Percentiles rank a stretch among this genome's conserved stretches.
Evolutionary conservation across 2,113 vertebrate species (phyloP).

Genomic region (Clarias magur): DNA sequence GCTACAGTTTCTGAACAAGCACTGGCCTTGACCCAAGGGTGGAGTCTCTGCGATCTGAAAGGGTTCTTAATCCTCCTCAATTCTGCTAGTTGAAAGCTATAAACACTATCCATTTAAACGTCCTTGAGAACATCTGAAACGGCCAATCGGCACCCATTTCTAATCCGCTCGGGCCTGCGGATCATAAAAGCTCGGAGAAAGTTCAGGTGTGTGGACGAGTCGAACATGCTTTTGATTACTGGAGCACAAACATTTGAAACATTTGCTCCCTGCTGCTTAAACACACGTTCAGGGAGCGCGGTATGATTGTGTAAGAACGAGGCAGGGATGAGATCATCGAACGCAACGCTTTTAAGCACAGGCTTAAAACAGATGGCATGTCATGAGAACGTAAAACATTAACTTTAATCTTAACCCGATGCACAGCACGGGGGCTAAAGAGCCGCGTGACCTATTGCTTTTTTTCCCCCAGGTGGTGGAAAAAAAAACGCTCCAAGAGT

Average conservation of each 20-base stretch:
- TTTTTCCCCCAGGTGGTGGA: not conserved
- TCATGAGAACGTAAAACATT: constrained; percentile 50
- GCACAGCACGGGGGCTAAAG: constrained; percentile 42
- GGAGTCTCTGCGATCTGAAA: not conserved
- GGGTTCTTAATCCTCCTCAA: not conserved
- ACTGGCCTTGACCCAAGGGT: constrained; percentile 19
- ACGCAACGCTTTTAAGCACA: constrained; percentile 1
- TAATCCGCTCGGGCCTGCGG: not conserved
- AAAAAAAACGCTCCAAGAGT: not conserved
- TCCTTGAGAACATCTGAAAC: not conserved
- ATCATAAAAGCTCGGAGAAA: not conserved
- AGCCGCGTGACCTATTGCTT: constrained; percentile 9
- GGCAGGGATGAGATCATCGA: constrained; percentile 42
- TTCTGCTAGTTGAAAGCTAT: not conserved
- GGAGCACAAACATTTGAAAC: constrained; percentile 29
- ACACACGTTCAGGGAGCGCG: not conserved
- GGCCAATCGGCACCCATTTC: too few species aligned
- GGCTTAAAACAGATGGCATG: constrained; percentile 44
- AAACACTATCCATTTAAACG: too few species aligned
- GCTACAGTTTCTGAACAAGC: constrained; percentile 24
- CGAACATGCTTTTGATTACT: constrained; percentile 32
- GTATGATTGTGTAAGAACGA: constrained; percentile 36
- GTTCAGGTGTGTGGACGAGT: not conserved
- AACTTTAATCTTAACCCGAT: constrained; percentile 40
- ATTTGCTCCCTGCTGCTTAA: constrained; percentile 29